phyloP scores from a whole-genome alignment of 2,113 vertebrate genomes.

The Paedocypris sp. region DNA sequence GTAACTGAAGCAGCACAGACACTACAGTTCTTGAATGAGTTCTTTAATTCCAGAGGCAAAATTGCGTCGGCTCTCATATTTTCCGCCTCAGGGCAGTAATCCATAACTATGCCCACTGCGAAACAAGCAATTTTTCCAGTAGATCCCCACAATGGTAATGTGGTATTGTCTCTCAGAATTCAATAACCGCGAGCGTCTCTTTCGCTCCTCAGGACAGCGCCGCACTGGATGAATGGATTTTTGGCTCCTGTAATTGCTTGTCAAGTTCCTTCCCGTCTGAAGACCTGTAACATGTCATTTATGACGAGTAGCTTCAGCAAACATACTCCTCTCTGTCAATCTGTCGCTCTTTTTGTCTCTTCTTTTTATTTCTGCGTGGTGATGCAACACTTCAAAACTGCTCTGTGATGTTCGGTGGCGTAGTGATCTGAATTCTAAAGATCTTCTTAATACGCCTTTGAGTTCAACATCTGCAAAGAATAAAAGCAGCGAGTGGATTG shows the following conservation, averaged over 20 bases:
- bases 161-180: conserved; percentile 8
- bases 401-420: not conserved
- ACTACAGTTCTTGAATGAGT: not conserved
- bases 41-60: conserved; percentile 11
- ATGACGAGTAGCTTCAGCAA: conserved; percentile 11
- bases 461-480: not conserved
- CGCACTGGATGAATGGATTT: conserved; percentile 13
- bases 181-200: conserved; percentile 24
- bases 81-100: conserved; percentile 14
- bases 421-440: not conserved
- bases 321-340: conserved; percentile 20
- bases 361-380: not conserved
- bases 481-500: not conserved
- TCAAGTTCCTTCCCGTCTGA: conserved; percentile 30
- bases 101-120: not conserved
- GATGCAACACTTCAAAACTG: not conserved
- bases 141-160: not conserved
- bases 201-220: conserved; percentile 7
- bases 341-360: not conserved
- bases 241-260: conserved; percentile 36
- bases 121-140: not conserved
- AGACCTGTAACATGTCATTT: conserved; percentile 19
- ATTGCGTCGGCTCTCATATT: not conserved
- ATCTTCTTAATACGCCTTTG: not conserved
- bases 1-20: too few species aligned